These are phyloP conservation scores for Siniperca scherzeri DNA, from an alignment of 2,797 vertebrate species.

Conservation along the genomic window DNA sequence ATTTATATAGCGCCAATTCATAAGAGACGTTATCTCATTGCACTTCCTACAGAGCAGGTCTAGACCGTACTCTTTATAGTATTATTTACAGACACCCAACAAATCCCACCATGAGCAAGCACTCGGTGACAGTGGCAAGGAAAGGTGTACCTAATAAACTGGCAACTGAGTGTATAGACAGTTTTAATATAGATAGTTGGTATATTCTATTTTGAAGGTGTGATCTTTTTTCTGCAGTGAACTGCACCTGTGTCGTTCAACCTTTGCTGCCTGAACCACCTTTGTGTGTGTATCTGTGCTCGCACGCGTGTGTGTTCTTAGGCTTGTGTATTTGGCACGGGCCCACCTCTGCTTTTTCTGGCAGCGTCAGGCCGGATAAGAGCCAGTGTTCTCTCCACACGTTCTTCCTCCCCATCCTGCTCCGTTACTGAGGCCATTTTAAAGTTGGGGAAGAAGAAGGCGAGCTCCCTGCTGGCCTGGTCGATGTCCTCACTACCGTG, in stretches of 20 bases:
- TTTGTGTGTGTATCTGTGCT: slow-evolving; percentile 24
- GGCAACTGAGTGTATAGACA: no score
- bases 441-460: slow-evolving; percentile 91
- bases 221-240: background rate
- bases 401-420: slow-evolving; percentile 79
- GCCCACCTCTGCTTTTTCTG: slow-evolving; percentile 87
- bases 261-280: slow-evolving; percentile 21
- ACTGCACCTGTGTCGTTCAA: slow-evolving; percentile 15
- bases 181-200: background rate
- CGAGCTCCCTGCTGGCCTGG: slow-evolving; percentile 89
- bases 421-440: slow-evolving; percentile 70
- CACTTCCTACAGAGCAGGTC: no score
- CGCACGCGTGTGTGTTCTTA: slow-evolving; percentile 30
- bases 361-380: slow-evolving; percentile 85
- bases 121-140: no score
- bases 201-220: slow-evolving; percentile 4
- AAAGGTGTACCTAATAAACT: background rate
- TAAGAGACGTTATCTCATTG: no score
- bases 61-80: no score
- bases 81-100: no score
- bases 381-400: slow-evolving; percentile 86
- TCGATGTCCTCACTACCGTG: slow-evolving; percentile 88
- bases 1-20: no score
- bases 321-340: slow-evolving; percentile 74
- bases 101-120: no score